phyloP scores from a whole-genome alignment of 2,113 vertebrate species.

The Lepus europaeus region DNA sequence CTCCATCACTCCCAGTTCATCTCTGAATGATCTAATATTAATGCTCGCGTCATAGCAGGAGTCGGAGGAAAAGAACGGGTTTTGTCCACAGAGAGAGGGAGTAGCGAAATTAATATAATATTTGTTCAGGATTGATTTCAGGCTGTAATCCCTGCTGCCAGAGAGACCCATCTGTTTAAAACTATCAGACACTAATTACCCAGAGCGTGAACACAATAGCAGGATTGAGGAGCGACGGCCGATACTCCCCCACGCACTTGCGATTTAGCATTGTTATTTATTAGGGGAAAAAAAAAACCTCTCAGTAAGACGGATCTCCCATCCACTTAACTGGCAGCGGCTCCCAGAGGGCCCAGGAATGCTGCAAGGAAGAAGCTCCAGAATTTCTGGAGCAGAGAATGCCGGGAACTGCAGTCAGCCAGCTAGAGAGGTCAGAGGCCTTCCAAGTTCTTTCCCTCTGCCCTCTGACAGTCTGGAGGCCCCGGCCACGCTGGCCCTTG shows the following conservation, averaged over 20 bases:
- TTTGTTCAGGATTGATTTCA: constrained; percentile 88
- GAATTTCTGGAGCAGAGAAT: constrained; percentile 66
- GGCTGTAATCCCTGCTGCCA: constrained; percentile 84
- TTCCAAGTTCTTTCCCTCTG: background rate
- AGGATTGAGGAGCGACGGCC: constrained; percentile 80
- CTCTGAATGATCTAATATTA: constrained; percentile 89
- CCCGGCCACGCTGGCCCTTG: background rate
- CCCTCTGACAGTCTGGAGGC: background rate
- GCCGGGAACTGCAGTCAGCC: constrained; percentile 30
- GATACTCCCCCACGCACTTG: constrained; percentile 69
- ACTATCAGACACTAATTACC: constrained; percentile 88
- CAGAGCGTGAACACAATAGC: constrained; percentile 74
- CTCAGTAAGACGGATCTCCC: constrained; percentile 57
- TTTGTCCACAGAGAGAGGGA: constrained; percentile 88
- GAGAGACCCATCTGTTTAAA: constrained; percentile 87
- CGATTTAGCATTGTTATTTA: constrained; percentile 81
- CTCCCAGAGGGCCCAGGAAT: constrained; percentile 38
- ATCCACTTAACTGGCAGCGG: constrained; percentile 70
- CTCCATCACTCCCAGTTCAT: constrained; percentile 79
- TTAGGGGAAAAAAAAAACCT: background rate
- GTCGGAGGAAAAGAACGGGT: constrained; percentile 80
- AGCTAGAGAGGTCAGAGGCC: background rate
- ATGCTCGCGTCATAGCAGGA: constrained; percentile 82
- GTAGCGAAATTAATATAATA: constrained; percentile 87
- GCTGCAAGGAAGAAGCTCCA: background rate